Percentiles rank a stretch among this genome's conserved stretches.
These are phyloP conservation scores for Xenopus laevis DNA, from an alignment of 2,113 vertebrate species.

Conservation along the genomic window DNA sequence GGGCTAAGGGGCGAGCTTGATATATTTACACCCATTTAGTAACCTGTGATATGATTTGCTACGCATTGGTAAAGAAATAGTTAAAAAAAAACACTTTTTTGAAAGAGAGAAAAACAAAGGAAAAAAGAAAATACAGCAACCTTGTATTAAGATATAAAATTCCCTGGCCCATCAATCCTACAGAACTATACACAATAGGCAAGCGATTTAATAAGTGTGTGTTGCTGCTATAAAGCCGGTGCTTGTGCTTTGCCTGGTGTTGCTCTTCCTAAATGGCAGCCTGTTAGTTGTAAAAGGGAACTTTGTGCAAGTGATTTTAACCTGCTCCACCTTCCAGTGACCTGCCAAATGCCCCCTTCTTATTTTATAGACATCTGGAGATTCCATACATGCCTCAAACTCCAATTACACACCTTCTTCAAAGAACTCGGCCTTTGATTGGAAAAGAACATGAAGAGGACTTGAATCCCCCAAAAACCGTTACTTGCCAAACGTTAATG, in stretches of 20 bases:
- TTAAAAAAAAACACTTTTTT: too few relatives aligned
- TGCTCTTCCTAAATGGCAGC: conserved; percentile 46
- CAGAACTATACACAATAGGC: not conserved
- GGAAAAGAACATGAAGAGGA: conserved; percentile 67
- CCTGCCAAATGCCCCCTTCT: conserved; percentile 79
- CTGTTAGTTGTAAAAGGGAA: conserved; percentile 47
- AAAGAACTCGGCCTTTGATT: conserved; percentile 82
- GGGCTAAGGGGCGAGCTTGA: too few relatives aligned
- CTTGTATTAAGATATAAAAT: too few relatives aligned
- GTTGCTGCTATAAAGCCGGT: not conserved
- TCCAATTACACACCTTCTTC: conserved; percentile 93
- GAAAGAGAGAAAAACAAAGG: too few relatives aligned
- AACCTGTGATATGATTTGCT: too few relatives aligned
- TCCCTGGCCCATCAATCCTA: too few relatives aligned
- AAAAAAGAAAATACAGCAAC: too few relatives aligned
- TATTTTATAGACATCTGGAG: conserved; percentile 89
- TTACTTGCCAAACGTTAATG: conserved; percentile 66
- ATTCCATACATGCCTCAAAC: conserved; percentile 87
- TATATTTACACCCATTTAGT: too few relatives aligned
- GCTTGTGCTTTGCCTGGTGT: not conserved
- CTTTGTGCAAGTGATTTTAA: conserved; percentile 68
- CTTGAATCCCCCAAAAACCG: conserved; percentile 62
- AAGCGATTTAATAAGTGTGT: not conserved
- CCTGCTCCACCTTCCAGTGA: conserved; percentile 81
- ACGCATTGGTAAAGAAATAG: too few relatives aligned